Conservation (phyloP, 2,797 vertebrate genomes). For the Acipenser oxyrinchus region DNA sequence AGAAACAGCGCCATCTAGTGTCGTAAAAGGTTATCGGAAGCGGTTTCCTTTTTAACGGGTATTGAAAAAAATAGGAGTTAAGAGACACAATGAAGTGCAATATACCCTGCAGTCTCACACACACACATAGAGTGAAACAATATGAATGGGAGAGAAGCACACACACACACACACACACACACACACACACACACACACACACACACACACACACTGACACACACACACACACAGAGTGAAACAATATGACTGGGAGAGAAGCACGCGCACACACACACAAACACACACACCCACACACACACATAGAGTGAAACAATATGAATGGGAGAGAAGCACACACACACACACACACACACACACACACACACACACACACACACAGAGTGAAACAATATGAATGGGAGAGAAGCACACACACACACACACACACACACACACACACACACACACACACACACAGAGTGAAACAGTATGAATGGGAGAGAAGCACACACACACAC, state of each 20-base stretch:
- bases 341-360: neutral
- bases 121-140: neutral
- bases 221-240: neutral
- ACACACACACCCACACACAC: neutral
- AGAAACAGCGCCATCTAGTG: conserved; percentile 7
- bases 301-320: neutral
- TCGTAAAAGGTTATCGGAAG: conserved; percentile 5
- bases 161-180: neutral
- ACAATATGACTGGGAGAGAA: neutral
- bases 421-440: neutral
- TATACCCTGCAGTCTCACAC: no score
- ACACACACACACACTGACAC: neutral
- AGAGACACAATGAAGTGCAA: conserved; percentile 7
- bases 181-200: neutral
- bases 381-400: conserved; percentile 5
- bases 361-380: neutral
- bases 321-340: no score
- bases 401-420: no score
- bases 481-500: no score
- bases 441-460: neutral
- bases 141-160: neutral
- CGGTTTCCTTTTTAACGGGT: neutral
- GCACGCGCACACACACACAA: no score
- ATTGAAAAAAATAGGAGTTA: conserved; percentile 5
- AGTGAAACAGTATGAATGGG: no score